These are phyloP conservation scores for Manacus vitellinus DNA, from an alignment of 2,113 vertebrate species.

Conservation along the genomic window DNA sequence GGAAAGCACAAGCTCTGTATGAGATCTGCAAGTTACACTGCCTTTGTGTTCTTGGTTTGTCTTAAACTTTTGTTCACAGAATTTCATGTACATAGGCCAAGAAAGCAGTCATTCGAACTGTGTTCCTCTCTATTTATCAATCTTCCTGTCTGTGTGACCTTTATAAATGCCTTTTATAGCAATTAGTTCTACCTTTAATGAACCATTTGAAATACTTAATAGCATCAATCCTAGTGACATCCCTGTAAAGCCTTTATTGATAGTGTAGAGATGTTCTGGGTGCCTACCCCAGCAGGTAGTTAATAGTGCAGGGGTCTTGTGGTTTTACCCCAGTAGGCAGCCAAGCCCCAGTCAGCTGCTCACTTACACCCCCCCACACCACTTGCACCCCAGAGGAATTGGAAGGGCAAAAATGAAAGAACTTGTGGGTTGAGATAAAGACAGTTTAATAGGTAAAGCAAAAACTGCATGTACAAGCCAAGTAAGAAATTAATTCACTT, in stretches of 20 bases:
- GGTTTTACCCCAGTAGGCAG: neutral
- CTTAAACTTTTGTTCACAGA: neutral
- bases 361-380: accelerated
- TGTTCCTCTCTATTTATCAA: neutral
- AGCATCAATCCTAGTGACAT: neutral
- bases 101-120: accelerated
- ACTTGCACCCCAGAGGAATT: neutral
- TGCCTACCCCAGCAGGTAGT: neutral
- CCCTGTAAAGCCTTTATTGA: neutral
- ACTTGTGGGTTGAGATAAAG: neutral
- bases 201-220: neutral
- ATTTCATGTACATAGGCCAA: neutral
- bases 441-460: neutral
- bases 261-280: neutral
- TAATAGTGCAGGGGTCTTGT: neutral
- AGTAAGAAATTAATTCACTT: neutral
- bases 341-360: neutral
- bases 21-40: neutral
- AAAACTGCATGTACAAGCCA: neutral
- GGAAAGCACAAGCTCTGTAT: neutral
- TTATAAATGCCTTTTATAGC: neutral
- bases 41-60: neutral
- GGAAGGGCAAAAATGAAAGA: neutral
- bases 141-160: neutral
- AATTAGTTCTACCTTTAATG: neutral